These are phyloP conservation scores for Nesoenas mayeri DNA, from an alignment of 2,113 vertebrate genomes.

Conservation along the genomic window DNA sequence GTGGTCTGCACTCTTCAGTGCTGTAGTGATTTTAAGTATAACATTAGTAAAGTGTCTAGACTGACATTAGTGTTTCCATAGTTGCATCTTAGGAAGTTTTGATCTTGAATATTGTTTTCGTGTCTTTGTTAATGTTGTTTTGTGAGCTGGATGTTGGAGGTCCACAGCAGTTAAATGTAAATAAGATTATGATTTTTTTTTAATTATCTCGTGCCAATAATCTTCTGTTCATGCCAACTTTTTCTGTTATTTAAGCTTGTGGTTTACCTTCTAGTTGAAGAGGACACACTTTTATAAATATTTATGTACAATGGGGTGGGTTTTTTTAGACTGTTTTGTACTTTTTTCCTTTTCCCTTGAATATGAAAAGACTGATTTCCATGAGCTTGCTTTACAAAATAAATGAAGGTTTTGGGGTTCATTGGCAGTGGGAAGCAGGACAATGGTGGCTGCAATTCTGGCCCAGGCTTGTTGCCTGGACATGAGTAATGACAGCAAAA, in stretches of 20 bases:
- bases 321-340: neutral
- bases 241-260: neutral
- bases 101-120: neutral
- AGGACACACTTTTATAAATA: neutral
- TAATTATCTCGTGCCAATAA: neutral
- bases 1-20: neutral
- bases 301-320: neutral
- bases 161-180: neutral
- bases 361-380: fast-evolving
- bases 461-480: neutral
- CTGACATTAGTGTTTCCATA: neutral
- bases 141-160: neutral
- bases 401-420: neutral
- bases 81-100: neutral
- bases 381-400: neutral
- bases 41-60: neutral
- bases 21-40: neutral
- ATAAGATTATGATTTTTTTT: neutral
- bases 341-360: neutral
- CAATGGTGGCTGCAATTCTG: neutral
- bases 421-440: neutral
- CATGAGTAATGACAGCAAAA: neutral
- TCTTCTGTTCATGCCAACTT: neutral
- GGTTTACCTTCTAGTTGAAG: neutral
- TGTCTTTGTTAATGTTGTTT: neutral